These are phyloP conservation scores for Drosophila prostipennis DNA, from an alignment of 2,888 invertebrate species.

Conservation along the genomic window DNA sequence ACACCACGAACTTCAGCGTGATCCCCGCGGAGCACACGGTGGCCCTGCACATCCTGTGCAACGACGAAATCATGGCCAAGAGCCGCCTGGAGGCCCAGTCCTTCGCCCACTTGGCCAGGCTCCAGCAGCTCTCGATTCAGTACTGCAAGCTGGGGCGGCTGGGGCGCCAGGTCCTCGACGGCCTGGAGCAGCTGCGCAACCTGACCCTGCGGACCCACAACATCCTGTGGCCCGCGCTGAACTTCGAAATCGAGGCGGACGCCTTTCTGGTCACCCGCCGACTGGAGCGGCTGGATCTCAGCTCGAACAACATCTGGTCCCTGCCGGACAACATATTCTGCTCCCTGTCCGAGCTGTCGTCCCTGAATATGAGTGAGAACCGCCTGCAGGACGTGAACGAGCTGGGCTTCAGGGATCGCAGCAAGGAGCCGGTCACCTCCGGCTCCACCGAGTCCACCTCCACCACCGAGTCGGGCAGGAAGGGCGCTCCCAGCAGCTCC, in stretches of 20 bases:
- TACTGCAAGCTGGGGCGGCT: conserved; percentile 94
- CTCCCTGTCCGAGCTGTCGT: conserved; percentile 90
- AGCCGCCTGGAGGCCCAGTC: conserved; percentile 91
- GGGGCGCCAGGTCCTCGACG: conserved; percentile 91
- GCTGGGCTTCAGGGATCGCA: conserved; percentile 91
- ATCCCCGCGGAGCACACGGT: conserved; percentile 93
- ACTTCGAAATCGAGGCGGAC: conserved; percentile 91
- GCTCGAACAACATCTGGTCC: conserved; percentile 95
- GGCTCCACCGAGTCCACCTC: conserved; percentile 31
- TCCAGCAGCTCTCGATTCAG: conserved; percentile 92
- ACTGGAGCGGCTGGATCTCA: conserved; percentile 93
- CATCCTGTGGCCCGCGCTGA: conserved; percentile 93
- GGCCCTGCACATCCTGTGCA: conserved; percentile 91
- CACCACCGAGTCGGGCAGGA: conserved; percentile 55
- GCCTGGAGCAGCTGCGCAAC: conserved; percentile 92
- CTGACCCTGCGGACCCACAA: conserved; percentile 94
- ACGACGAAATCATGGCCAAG: conserved; percentile 91
- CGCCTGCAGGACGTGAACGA: conserved; percentile 94
- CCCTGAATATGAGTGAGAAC: conserved; percentile 94
- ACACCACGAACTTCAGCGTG: conserved; percentile 94
- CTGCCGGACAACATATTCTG: conserved; percentile 94
- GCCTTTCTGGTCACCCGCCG: conserved; percentile 91
- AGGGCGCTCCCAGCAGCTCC: conserved; percentile 7
- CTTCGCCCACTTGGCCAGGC: conserved; percentile 91
- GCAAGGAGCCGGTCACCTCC: conserved; percentile 59